Evolutionary conservation across 2,888 invertebrate species (phyloP), one percentile per base, ranked within the genome.

Genomic region (Arge pagana): DNA sequence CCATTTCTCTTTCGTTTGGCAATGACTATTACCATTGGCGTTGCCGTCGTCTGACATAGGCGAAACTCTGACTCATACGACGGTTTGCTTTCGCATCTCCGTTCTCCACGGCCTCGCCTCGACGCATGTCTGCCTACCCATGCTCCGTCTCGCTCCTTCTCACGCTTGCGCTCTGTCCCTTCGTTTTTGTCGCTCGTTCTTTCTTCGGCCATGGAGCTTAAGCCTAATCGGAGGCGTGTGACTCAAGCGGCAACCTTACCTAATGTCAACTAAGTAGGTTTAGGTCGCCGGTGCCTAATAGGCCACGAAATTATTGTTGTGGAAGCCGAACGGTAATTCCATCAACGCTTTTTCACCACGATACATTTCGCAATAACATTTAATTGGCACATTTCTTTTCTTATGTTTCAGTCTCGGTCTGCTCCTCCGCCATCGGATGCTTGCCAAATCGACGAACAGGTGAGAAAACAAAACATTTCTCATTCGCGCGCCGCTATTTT

Each of bases 181-280:
- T n/a, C 10, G 33, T 15, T 39, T 19, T n/a, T 39, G 39, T 19
- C 16, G 16, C 39, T 19, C 11, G 21, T 31, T 28, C 33, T n/a
- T 16, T 15, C 16, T 24, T 26, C 11, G 35, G 43, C 33, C 42
- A 53, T 41, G 40, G 35, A 23, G 28, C 24, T 43, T 43, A 10
- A 51, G 56, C 58, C 55, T 63, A 65, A 63, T 62, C 65, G 62
- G 63, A 64, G 57, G 61, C 52, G 43, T 61, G 59, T 65, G 65
- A 65, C 62, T 65, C 65, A 64, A 52, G 49, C 54, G 24, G 48
- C 43, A 56, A 39, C 48, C 40, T 36, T 51, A 50, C 58, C 63
- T 63, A 65, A 63, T 61, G 41, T 35, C 30, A 23, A 45, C 31
- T 61, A 64, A 63, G 62, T 56, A 52, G 52, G 52, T 52, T 62